Percentiles rank a stretch among this genome's conserved stretches.
Conservation (phyloP, 2,113 vertebrate species). For the Chauna torquata region DNA sequence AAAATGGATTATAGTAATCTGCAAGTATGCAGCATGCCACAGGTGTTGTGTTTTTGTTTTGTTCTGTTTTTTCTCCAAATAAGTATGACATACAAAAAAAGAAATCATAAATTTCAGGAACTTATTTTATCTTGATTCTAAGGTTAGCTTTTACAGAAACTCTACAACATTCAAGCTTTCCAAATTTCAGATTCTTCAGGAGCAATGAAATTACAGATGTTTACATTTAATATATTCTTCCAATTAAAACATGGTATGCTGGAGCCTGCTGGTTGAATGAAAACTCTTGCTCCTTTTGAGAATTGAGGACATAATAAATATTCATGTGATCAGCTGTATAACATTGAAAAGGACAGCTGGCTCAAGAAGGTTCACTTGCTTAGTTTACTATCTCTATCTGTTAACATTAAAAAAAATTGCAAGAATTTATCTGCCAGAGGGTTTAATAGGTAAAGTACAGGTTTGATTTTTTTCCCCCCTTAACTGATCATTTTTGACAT, state of each 20-base stretch:
- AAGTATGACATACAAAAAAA: not conserved
- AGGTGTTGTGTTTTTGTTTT: not conserved
- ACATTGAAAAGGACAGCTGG: constrained; percentile 72
- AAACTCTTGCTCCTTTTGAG: constrained; percentile 40
- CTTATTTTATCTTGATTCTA: not conserved
- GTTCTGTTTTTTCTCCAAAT: not conserved
- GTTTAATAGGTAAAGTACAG: constrained; percentile 50
- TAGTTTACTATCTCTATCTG: constrained; percentile 60
- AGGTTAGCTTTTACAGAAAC: not conserved
- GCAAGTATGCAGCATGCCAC: not conserved
- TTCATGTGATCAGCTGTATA: constrained; percentile 67
- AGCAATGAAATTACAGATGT: constrained; percentile 22
- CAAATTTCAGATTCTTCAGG: constrained; percentile 12
- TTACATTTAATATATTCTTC: constrained; percentile 21
- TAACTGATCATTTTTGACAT: constrained; percentile 65
- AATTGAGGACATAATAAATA: constrained; percentile 68
- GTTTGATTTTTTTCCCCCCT: not conserved
- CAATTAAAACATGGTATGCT: constrained; percentile 51
- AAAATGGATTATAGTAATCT: not conserved
- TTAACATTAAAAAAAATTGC: constrained; percentile 72
- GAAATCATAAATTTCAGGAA: not conserved
- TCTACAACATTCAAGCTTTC: not conserved
- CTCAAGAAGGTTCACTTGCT: constrained; percentile 69
- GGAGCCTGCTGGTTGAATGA: constrained; percentile 17
- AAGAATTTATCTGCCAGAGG: constrained; percentile 60